These are phyloP conservation scores for Perca fluviatilis DNA, from an alignment of 2,113 vertebrate genomes.

Conservation along the genomic window DNA sequence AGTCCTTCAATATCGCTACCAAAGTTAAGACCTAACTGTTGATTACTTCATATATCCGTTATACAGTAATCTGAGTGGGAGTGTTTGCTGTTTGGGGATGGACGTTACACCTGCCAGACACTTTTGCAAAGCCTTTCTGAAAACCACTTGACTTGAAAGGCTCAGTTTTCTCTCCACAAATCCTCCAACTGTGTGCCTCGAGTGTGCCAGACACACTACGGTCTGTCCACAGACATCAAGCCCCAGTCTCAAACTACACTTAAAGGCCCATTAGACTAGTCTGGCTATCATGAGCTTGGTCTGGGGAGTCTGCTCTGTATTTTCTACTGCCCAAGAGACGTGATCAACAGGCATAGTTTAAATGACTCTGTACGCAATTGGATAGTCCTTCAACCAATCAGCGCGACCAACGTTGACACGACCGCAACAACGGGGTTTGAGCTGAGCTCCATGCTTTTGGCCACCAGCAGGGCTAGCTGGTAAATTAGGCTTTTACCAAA, in stretches of 20 bases:
- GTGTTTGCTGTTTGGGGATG: conserved; percentile 36
- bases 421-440: too few species aligned
- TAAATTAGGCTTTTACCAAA: too few species aligned
- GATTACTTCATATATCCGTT: conserved; percentile 39
- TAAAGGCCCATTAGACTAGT: background rate
- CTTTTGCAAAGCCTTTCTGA: conserved; percentile 26
- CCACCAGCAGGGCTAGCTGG: too few species aligned
- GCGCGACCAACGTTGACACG: too few species aligned
- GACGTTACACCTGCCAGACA: conserved; percentile 38
- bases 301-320: too few species aligned
- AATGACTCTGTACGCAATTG: too few species aligned
- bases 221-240: conserved; percentile 22
- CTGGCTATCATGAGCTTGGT: too few species aligned
- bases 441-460: too few species aligned
- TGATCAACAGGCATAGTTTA: too few species aligned
- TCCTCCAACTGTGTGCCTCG: background rate
- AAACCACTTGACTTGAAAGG: conserved; percentile 21
- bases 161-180: conserved; percentile 34
- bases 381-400: too few species aligned
- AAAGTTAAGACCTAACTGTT: conserved; percentile 17
- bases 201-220: conserved; percentile 26
- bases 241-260: background rate
- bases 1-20: background rate
- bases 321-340: too few species aligned
- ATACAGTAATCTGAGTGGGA: background rate